Evolutionary conservation across 2,797 vertebrate genomes (phyloP).

Genomic region (Pempheris klunzingeri): DNA sequence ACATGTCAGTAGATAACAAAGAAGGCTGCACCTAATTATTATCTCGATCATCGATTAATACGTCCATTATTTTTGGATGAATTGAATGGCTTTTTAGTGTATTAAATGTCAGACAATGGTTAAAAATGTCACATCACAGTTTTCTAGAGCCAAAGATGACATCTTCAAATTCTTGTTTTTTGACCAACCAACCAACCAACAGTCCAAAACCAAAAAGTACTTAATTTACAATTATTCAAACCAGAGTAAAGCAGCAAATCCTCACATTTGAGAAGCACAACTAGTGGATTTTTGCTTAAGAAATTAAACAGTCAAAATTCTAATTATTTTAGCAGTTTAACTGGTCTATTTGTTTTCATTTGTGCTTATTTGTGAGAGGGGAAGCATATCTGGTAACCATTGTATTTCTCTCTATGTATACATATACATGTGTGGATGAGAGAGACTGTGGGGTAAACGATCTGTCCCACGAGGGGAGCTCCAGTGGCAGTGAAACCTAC

Average conservation of each 20-base stretch:
- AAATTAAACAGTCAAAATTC: background rate
- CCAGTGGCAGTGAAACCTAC: conserved; percentile 21
- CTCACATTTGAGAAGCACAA: background rate
- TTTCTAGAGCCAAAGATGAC: background rate
- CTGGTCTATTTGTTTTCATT: background rate
- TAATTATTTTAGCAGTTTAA: background rate
- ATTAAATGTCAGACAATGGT: too few relatives aligned
- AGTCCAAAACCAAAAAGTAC: background rate
- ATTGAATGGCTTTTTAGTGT: background rate
- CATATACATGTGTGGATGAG: conserved; percentile 16
- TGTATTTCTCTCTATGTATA: background rate
- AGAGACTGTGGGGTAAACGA: conserved; percentile 42
- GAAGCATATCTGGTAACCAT: too few relatives aligned
- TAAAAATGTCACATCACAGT: background rate
- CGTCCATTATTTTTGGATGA: background rate
- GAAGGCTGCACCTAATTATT: too few relatives aligned
- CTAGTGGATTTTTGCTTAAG: background rate
- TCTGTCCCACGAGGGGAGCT: conserved; percentile 46
- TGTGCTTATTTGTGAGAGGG: background rate
- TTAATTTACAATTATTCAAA: background rate
- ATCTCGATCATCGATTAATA: background rate
- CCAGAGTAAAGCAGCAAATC: background rate
- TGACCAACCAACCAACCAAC: background rate
- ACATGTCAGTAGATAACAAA: background rate
- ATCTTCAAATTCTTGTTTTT: background rate